A percentile compares a stretch with the other conserved stretches of the same genome.
Conservation (phyloP, 2,888 invertebrate species). For the Yponomeuta sedellus region DNA sequence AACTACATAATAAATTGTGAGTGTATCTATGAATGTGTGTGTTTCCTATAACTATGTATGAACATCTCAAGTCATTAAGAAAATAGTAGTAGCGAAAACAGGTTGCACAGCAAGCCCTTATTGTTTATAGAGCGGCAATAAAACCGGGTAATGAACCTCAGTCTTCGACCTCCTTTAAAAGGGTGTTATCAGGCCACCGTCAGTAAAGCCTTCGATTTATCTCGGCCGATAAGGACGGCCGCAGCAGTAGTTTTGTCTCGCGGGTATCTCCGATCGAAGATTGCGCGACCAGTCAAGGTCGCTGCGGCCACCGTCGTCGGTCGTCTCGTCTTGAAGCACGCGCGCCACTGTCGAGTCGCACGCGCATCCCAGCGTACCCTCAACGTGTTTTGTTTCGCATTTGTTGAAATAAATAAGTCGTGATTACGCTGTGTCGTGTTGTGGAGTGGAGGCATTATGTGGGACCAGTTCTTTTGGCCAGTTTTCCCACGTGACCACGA, state of each 20-base stretch:
- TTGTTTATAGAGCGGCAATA: too few species aligned
- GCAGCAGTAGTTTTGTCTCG: not conserved
- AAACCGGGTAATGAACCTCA: too few species aligned
- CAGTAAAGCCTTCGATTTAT: not conserved
- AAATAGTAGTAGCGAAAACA: too few species aligned
- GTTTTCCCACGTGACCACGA: not conserved
- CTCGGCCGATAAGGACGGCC: not conserved
- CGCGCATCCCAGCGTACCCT: not conserved
- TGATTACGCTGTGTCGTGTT: not conserved
- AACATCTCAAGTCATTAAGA: too few species aligned
- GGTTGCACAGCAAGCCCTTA: too few species aligned
- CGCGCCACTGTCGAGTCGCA: not conserved
- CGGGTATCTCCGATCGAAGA: not conserved
- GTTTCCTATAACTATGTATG: too few species aligned
- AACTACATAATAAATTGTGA: too few species aligned
- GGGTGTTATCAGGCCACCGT: not conserved
- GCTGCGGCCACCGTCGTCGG: not conserved
- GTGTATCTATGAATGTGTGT: too few species aligned
- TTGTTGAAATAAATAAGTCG: not conserved
- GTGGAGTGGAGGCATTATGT: not conserved
- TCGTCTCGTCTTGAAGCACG: not conserved
- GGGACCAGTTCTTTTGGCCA: not conserved
- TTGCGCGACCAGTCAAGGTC: constrained; percentile 1
- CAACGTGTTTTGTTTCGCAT: not conserved
- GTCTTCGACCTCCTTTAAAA: not conserved